phyloP scores from a whole-genome alignment of 2,888 invertebrate species.

The Meteorus cinctellus region DNA sequence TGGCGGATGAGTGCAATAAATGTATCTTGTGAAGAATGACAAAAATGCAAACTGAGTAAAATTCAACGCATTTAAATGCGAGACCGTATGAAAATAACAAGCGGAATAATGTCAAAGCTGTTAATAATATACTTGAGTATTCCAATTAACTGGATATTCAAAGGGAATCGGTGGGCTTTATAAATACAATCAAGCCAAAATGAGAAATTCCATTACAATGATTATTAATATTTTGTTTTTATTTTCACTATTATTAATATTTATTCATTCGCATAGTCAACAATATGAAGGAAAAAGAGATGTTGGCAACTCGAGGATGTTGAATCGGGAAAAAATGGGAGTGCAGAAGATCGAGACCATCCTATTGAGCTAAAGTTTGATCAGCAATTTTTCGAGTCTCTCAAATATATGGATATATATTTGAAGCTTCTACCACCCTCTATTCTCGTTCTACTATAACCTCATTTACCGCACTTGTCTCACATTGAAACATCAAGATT shows the following conservation, averaged over 20 bases:
- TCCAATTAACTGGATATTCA: no score
- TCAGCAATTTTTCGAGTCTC: constrained; percentile 39
- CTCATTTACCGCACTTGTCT: constrained; percentile 27
- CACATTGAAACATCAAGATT: constrained; percentile 34
- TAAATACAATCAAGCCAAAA: no score
- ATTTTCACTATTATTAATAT: no score
- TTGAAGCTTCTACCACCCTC: background rate
- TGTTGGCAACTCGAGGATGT: background rate
- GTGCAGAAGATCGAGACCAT: constrained; percentile 29
- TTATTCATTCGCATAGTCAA: background rate
- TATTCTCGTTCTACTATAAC: constrained; percentile 15
- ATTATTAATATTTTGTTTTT: no score
- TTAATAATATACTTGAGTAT: no score
- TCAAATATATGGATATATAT: constrained; percentile 2
- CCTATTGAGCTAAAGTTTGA: constrained; percentile 29
- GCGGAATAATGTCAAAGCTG: no score
- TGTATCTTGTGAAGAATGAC: no score
- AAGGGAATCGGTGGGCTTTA: no score
- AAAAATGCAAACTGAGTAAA: no score
- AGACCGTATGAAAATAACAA: no score
- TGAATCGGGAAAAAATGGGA: constrained; percentile 3
- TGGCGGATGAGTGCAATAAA: background rate
- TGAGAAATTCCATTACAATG: no score
- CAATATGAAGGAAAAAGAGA: background rate
- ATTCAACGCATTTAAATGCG: no score